phyloP scores from a whole-genome alignment of 1,140 invertebrate genomes.

The Octopus sinensis region DNA sequence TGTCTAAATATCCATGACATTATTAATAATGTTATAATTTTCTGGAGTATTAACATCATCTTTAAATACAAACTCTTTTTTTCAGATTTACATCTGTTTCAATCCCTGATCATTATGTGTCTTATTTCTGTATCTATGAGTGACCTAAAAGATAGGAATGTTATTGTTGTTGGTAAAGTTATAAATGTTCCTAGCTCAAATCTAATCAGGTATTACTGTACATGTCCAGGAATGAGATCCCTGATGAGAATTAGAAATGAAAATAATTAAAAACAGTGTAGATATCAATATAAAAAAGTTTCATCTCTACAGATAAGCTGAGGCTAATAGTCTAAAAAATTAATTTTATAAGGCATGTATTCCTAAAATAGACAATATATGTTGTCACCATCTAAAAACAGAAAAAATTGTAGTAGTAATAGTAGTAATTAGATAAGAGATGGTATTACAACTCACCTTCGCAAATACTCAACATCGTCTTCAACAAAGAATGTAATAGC shows the following conservation, averaged over 20 bases:
- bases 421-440: slow-evolving; percentile 22
- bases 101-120: background rate
- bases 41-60: background rate
- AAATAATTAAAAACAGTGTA: background rate
- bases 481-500: slow-evolving; percentile 94
- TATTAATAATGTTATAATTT: background rate
- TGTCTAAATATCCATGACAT: background rate
- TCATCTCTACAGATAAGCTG: background rate
- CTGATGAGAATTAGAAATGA: background rate
- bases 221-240: too few relatives aligned
- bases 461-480: slow-evolving; percentile 77
- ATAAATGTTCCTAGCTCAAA: too few relatives aligned
- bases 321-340: background rate
- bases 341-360: background rate
- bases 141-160: background rate
- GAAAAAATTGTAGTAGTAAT: background rate
- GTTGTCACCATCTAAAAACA: background rate
- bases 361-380: background rate
- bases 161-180: too few relatives aligned
- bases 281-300: background rate
- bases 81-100: background rate
- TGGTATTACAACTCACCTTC: slow-evolving; percentile 65
- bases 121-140: background rate
- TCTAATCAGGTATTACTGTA: too few relatives aligned
- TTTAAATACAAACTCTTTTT: background rate